These are phyloP conservation scores for Tangara arthus DNA, from an alignment of 2,797 vertebrate species.

Conservation along the genomic window DNA sequence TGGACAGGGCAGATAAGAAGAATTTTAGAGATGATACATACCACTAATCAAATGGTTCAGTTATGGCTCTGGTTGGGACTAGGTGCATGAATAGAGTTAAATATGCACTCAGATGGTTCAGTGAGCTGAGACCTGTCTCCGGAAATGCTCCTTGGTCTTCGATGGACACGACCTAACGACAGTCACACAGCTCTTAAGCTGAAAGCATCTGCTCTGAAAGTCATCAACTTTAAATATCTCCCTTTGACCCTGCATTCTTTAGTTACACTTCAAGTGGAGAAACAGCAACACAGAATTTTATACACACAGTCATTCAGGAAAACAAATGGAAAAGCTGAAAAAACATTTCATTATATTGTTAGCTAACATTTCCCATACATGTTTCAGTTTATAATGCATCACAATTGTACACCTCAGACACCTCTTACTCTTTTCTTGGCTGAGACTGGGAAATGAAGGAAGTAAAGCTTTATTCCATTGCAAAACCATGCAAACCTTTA, in stretches of 20 bases:
- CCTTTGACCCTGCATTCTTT: not conserved
- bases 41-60: not conserved
- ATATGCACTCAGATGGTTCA: not conserved
- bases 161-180: fast-evolving
- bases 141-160: not conserved
- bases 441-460: not conserved
- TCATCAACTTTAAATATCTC: not conserved
- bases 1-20: not conserved
- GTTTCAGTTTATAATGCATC: not conserved
- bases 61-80: not conserved
- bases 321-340: not conserved
- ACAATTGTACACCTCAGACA: not conserved
- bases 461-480: not conserved
- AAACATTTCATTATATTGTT: not conserved
- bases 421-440: not conserved
- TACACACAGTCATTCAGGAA: not conserved
- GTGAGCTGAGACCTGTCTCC: not conserved
- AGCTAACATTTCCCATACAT: not conserved
- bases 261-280: not conserved
- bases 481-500: not conserved
- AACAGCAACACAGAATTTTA: not conserved
- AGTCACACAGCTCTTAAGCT: not conserved
- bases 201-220: not conserved
- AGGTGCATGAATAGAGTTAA: not conserved
- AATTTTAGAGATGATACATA: not conserved